Percentiles rank a stretch among this genome's conserved stretches.
phyloP scores from a whole-genome alignment of 2,888 invertebrate species.

The Eupsilia transversa region DNA sequence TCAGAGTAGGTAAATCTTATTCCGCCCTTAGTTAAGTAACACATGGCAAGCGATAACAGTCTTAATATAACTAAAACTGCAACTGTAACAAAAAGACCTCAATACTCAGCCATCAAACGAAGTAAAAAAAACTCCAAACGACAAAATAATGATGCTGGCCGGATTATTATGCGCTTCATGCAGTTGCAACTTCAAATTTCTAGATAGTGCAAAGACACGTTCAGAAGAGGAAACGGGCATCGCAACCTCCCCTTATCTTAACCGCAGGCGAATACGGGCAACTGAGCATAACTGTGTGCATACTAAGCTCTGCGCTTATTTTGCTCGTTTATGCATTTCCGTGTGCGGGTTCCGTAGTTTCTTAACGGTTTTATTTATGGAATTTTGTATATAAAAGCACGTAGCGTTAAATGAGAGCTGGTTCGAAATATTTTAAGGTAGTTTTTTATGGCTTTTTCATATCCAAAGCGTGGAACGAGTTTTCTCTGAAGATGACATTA shows the following conservation, averaged over 20 bases:
- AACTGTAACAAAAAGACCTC: not conserved
- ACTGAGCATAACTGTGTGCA: slow-evolving; percentile 63
- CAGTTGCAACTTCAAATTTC: slow-evolving; percentile 60
- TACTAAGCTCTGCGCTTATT: slow-evolving; percentile 60
- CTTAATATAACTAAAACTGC: slow-evolving; percentile 28
- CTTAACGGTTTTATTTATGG: slow-evolving; percentile 64
- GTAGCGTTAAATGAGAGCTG: slow-evolving; percentile 41
- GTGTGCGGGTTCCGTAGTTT: slow-evolving; percentile 57
- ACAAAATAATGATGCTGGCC: slow-evolving; percentile 51
- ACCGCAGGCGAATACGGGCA: slow-evolving; percentile 67
- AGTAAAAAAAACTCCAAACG: slow-evolving; percentile 21
- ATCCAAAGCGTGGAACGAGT: not conserved
- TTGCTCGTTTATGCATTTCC: slow-evolving; percentile 63
- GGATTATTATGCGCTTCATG: slow-evolving; percentile 61
- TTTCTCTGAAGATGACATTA: slow-evolving; percentile 15
- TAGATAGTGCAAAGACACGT: slow-evolving; percentile 66
- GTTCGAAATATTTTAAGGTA: slow-evolving; percentile 29
- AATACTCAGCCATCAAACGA: not conserved
- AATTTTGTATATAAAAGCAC: slow-evolving; percentile 49
- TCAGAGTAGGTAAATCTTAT: too few species aligned
- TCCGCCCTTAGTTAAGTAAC: too few species aligned
- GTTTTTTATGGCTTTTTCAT: not conserved
- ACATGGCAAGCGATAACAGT: too few species aligned
- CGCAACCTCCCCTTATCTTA: slow-evolving; percentile 68
- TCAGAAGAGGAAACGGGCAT: slow-evolving; percentile 65